Evolutionary conservation across 2,888 invertebrate genomes (phyloP).

Genomic region (Lasius platythorax): DNA sequence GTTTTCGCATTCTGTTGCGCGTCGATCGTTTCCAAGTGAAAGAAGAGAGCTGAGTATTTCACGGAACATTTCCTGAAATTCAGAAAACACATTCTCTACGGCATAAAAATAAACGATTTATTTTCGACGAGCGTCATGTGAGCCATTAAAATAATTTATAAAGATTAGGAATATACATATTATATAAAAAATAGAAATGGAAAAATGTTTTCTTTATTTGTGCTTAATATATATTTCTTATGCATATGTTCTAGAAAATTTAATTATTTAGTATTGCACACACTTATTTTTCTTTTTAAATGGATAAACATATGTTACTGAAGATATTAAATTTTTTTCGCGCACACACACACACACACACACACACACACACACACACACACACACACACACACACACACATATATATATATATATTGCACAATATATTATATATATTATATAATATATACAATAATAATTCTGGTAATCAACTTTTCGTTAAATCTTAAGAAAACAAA

Average conservation of each 20-base stretch:
- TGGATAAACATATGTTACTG: background rate
- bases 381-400: too few relatives aligned
- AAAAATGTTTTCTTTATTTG: background rate
- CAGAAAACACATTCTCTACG: background rate
- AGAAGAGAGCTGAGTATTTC: background rate
- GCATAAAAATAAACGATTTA: background rate
- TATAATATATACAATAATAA: too few relatives aligned
- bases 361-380: too few relatives aligned
- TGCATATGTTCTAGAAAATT: background rate
- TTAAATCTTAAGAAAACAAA: background rate
- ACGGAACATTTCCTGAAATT: background rate
- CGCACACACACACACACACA: too few relatives aligned
- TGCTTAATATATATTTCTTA: background rate
- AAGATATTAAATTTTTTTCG: background rate
- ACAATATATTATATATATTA: too few relatives aligned
- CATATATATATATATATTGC: too few relatives aligned
- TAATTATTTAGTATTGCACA: background rate
- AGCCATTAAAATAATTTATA: conserved; percentile 15
- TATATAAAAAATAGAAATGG: background rate
- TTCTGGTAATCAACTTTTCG: too few relatives aligned
- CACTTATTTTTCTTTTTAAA: background rate
- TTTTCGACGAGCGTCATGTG: background rate
- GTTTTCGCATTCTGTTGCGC: conserved; percentile 42
- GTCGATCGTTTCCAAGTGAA: conserved; percentile 46
- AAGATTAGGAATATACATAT: background rate